phyloP scores from a whole-genome alignment of 1,140 invertebrate species.

The Mizuhopecten yessoensis region DNA sequence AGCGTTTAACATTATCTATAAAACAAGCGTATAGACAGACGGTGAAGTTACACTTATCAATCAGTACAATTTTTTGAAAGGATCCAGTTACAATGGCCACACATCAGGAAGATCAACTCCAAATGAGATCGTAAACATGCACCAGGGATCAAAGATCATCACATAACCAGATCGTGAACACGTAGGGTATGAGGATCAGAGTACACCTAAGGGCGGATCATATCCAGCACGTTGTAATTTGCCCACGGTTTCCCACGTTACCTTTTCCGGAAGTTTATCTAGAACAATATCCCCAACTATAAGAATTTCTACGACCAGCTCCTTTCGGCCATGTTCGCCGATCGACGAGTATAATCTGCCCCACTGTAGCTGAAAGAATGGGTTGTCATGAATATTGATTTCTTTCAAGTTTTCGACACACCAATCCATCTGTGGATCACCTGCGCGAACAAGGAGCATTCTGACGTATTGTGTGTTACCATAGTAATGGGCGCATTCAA shows the following conservation, averaged over 20 bases:
- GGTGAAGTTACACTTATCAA: too few relatives aligned
- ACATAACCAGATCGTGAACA: too few relatives aligned
- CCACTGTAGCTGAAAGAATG: constrained; percentile 40
- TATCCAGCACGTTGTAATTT: constrained; percentile 1
- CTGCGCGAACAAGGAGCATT: constrained; percentile 38
- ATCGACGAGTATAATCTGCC: not conserved
- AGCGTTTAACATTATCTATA: too few relatives aligned
- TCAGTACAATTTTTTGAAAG: too few relatives aligned
- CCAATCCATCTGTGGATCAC: constrained; percentile 41
- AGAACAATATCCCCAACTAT: not conserved
- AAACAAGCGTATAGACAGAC: too few relatives aligned
- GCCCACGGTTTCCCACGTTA: not conserved
- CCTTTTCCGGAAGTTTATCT: not conserved
- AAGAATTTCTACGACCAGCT: not conserved
- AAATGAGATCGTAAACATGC: too few relatives aligned
- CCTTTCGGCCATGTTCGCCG: not conserved
- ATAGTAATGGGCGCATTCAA: constrained; percentile 50
- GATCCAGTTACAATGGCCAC: too few relatives aligned
- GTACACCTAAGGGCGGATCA: not conserved
- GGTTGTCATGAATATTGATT: constrained; percentile 45
- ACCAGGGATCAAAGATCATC: too few relatives aligned
- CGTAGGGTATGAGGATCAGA: not conserved
- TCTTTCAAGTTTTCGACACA: constrained; percentile 44
- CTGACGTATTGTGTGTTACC: constrained; percentile 47
- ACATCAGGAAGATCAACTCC: too few relatives aligned